A percentile compares a stretch with the other conserved stretches of the same genome.
phyloP scores from a whole-genome alignment of 2,888 invertebrate genomes.

The Dicyrtomina minuta region DNA sequence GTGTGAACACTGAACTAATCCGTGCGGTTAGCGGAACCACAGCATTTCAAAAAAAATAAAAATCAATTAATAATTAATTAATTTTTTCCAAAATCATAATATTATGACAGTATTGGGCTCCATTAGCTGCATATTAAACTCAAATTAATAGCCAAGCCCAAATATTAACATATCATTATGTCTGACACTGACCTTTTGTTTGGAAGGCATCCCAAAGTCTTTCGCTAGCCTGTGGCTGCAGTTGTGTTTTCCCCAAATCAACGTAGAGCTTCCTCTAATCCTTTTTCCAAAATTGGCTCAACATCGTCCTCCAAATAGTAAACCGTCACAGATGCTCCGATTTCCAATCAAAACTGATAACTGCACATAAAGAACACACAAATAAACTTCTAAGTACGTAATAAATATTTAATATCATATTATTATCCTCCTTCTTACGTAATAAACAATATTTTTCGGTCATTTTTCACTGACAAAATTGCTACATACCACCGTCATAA shows the following conservation, averaged over 20 bases:
- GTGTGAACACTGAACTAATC: slow-evolving; percentile 54
- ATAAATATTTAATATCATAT: too few species aligned
- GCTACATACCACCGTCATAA: too few species aligned
- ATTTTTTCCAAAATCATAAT: neutral
- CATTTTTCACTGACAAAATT: too few species aligned
- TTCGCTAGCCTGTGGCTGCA: slow-evolving; percentile 61
- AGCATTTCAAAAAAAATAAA: slow-evolving; percentile 62
- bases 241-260: slow-evolving; percentile 60
- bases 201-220: slow-evolving; percentile 83
- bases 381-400: neutral
- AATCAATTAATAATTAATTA: slow-evolving; percentile 1
- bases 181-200: slow-evolving; percentile 81
- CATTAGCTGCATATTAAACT: neutral
- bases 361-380: slow-evolving; percentile 33
- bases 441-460: too few species aligned
- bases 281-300: slow-evolving; percentile 33
- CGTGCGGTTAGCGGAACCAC: slow-evolving; percentile 55
- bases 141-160: neutral
- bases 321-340: slow-evolving; percentile 50
- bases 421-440: too few species aligned
- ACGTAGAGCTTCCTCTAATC: slow-evolving; percentile 67
- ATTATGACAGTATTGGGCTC: neutral
- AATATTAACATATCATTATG: too few species aligned
- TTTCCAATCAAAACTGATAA: slow-evolving; percentile 52
- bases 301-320: slow-evolving; percentile 48